Evolutionary conservation across 2,113 vertebrate species (phyloP).

Genomic region (Ophthalmotilapia sp.): DNA sequence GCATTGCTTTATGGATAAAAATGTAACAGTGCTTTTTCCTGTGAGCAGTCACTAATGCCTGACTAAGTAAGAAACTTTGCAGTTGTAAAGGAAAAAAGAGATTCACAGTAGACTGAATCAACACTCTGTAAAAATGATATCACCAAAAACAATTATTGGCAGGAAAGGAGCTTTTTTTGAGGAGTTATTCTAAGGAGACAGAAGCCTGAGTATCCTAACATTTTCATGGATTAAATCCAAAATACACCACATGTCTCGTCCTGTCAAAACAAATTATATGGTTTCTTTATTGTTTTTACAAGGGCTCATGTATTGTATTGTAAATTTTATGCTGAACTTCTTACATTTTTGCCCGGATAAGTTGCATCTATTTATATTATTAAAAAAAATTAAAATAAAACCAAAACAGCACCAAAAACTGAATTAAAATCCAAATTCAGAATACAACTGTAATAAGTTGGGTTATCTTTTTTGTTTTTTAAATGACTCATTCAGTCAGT

Average conservation of each 20-base stretch:
- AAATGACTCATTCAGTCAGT: neutral
- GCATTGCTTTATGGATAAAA: neutral
- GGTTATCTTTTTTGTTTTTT: neutral
- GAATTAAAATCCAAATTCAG: neutral
- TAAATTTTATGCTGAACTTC: neutral
- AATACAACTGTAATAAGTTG: neutral
- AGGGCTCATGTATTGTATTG: neutral
- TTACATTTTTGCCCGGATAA: neutral
- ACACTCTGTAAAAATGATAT: neutral
- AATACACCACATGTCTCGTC: neutral
- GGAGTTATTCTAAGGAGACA: neutral
- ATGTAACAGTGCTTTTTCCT: neutral
- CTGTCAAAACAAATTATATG: neutral
- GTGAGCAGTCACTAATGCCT: neutral
- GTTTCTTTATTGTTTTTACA: neutral
- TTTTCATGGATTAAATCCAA: neutral
- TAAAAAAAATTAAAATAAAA: fast-evolving
- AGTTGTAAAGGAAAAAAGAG: neutral
- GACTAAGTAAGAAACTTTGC: neutral
- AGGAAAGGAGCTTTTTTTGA: neutral
- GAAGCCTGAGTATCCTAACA: neutral
- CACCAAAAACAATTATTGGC: neutral
- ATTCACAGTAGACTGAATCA: neutral
- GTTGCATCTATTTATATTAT: neutral
- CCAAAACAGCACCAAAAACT: neutral